These are phyloP conservation scores for Mormyrops attenuatus DNA, from an alignment of 2,797 vertebrate genomes.

Conservation along the genomic window DNA sequence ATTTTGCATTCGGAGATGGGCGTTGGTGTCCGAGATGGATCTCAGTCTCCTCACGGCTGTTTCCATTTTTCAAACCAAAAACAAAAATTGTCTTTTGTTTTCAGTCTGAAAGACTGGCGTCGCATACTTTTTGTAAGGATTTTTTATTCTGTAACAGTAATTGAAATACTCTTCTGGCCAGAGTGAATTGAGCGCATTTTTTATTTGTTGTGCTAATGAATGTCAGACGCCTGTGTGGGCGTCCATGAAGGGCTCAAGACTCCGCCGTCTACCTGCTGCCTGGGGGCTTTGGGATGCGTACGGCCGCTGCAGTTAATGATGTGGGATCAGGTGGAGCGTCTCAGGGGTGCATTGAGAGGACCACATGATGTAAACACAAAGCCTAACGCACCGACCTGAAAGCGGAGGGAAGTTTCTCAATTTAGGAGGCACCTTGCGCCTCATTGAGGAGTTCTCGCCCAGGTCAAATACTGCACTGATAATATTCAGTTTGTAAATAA, in stretches of 20 bases:
- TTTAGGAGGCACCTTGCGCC: not conserved
- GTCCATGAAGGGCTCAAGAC: not conserved
- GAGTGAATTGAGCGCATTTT: not conserved
- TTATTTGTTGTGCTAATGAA: not conserved
- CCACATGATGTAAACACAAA: not conserved
- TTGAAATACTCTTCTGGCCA: not conserved
- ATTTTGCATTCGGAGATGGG: not conserved
- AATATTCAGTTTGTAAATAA: not conserved
- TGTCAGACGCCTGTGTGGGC: not conserved
- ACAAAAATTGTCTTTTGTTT: not conserved
- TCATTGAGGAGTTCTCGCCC: not conserved
- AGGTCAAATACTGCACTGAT: not conserved
- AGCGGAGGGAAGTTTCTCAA: not conserved
- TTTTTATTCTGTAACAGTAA: not conserved
- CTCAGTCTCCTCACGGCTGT: not conserved
- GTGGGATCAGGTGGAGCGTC: not conserved
- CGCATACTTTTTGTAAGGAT: not conserved
- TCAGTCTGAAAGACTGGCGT: not conserved
- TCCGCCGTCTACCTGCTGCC: not conserved
- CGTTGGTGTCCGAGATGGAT: not conserved
- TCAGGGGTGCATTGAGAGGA: too few relatives aligned
- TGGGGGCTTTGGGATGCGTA: not conserved
- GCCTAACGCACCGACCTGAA: not conserved
- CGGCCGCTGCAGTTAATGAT: not conserved
- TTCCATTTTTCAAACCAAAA: not conserved